Evolutionary conservation across 2,113 vertebrate genomes (phyloP).

Genomic region (Pangasianodon hypophthalmus): DNA sequence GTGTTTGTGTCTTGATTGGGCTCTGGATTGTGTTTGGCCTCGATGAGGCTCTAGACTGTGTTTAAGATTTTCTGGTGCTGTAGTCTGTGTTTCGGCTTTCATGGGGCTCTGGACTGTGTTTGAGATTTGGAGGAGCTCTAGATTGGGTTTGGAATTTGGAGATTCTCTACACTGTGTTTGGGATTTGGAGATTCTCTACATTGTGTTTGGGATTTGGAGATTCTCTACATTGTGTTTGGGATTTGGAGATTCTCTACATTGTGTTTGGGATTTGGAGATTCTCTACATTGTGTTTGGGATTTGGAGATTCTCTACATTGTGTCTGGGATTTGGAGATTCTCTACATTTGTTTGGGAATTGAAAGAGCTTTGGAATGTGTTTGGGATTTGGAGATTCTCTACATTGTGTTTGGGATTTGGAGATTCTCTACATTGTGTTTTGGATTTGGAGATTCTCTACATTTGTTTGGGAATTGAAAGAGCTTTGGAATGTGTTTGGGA

Average conservation of each 20-base stretch:
- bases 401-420: not conserved
- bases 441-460: too few species aligned
- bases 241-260: too few species aligned
- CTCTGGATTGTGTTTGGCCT: not conserved
- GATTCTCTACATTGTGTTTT: too few species aligned
- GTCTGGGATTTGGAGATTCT: not conserved
- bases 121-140: not conserved
- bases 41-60: not conserved
- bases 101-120: not conserved
- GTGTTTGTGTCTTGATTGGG: not conserved
- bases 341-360: too few species aligned
- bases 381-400: not conserved
- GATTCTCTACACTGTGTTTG: too few species aligned
- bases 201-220: too few species aligned
- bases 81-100: not conserved
- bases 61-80: not conserved
- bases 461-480: too few species aligned
- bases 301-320: not conserved
- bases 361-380: not conserved
- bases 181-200: too few species aligned
- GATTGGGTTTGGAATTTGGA: not conserved
- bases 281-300: not conserved
- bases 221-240: too few species aligned
- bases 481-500: not conserved
- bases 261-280: not conserved